Percentiles rank a stretch among this genome's conserved stretches.
phyloP scores from a whole-genome alignment of 2,888 invertebrate species.

The Papilio elwesi region DNA sequence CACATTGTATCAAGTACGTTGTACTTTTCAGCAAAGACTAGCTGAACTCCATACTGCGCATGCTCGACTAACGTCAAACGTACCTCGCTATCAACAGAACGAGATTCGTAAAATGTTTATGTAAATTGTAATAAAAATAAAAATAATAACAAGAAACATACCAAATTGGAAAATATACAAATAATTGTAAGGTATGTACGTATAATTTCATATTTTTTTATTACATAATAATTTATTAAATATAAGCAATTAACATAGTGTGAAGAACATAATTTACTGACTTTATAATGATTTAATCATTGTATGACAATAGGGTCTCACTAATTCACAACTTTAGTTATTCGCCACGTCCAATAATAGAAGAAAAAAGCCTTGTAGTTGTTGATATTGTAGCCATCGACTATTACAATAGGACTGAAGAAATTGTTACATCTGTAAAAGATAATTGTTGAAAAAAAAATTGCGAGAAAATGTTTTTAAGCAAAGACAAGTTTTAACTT shows the following conservation, averaged over 20 bases:
- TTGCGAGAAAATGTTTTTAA: too few species aligned
- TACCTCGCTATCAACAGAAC: slow-evolving; percentile 24
- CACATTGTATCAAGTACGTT: neutral
- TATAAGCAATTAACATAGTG: neutral
- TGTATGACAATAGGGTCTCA: too few species aligned
- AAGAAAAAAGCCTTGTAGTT: too few species aligned
- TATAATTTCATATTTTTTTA: neutral
- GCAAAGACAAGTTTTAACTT: too few species aligned
- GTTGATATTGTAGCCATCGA: too few species aligned
- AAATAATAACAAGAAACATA: neutral
- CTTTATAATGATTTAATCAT: neutral
- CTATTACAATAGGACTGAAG: too few species aligned
- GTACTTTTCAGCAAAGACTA: neutral
- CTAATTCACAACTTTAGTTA: too few species aligned
- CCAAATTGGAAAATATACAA: neutral
- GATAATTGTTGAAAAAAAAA: too few species aligned
- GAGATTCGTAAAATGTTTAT: neutral
- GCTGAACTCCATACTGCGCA: slow-evolving; percentile 40
- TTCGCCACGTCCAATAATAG: too few species aligned
- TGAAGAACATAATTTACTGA: neutral
- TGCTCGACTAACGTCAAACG: slow-evolving; percentile 40
- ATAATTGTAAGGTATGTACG: slow-evolving; percentile 1
- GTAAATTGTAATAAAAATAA: slow-evolving; percentile 2
- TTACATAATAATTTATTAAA: neutral
- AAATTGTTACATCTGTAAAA: too few species aligned